phyloP scores from a whole-genome alignment of 2,113 vertebrate genomes.

The Rhynchomys soricoides region DNA sequence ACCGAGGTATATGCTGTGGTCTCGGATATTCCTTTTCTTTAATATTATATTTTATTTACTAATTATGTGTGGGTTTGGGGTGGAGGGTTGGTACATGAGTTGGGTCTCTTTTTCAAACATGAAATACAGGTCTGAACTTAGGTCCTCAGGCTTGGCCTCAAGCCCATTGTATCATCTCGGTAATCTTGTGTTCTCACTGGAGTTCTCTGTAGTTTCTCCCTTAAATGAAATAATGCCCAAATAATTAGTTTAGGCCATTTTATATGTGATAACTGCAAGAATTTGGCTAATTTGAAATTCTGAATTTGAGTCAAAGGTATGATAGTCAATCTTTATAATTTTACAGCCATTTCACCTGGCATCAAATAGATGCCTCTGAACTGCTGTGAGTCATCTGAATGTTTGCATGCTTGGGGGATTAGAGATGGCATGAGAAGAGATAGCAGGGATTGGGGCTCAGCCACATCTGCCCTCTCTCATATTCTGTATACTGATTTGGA shows the following conservation, averaged over 20 bases:
- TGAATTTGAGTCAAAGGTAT: conserved; percentile 52
- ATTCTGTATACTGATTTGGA: conserved; percentile 63
- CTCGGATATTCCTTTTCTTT: neutral
- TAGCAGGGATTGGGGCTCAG: neutral
- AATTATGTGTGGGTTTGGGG: neutral
- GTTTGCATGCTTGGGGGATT: neutral
- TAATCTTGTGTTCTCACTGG: neutral
- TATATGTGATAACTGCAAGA: neutral
- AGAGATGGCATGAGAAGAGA: conserved; percentile 14
- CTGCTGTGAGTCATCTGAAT: conserved; percentile 19
- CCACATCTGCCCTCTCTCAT: neutral
- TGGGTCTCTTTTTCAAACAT: neutral
- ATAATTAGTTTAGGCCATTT: neutral
- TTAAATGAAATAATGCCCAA: neutral
- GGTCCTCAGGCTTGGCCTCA: too few species aligned
- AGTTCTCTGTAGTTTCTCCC: neutral
- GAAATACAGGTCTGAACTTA: neutral
- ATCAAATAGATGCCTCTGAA: conserved; percentile 25
- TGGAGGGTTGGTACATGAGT: too few species aligned
- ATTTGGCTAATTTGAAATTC: conserved; percentile 38
- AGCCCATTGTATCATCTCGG: neutral
- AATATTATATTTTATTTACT: neutral
- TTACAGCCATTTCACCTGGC: conserved; percentile 36
- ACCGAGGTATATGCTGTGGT: neutral
- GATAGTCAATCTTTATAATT: neutral